Evolutionary conservation across 2,113 vertebrate genomes (phyloP), one percentile per base, ranked within the genome.

Genomic region (Labeo rohita): DNA sequence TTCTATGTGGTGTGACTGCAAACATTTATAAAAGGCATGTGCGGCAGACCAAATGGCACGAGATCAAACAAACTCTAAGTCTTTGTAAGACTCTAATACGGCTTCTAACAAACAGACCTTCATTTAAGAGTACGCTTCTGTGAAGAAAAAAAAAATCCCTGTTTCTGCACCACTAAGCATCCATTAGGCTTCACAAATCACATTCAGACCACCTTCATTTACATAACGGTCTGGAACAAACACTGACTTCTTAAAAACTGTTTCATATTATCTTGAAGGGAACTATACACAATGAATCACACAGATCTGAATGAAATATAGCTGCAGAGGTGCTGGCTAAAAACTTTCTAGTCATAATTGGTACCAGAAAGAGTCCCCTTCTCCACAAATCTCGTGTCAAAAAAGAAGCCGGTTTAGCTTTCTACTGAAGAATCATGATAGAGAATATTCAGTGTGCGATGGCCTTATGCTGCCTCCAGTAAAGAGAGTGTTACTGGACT

Each of bases 21-120:
- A 82, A 82, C 63, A 82, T 66, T 82, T 82, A 50, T 39, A 8
- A 70, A 82, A 50, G 59, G n/a, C 21, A 8, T 28, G 79, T 65
- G 59, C 59, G 2, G 18, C 59, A 52, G 63, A 82, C 2, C 63
- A 82, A 21, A 49, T 10, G 79, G 45, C 15, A 50, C 2, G 15
- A 82, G 63, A 68, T 82, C 47, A 82, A 82, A 82, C 59, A 34
- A 59, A n/a, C 56, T 23, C 39, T 5, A 47, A 50, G 39, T 43
- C 52, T 39, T 2, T 36, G 34, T 15, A 36, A 36, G 34, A 21
- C 68, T 72, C 68, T 52, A 70, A 52, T 39, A 21, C 1, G 7
- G 43, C 39, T 12, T 59, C 52, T 36, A 79, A 39, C 16, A 79
- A 36, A 79, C 8, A 15, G 56, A 18, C n/a, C 8, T 10, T 3